Conservation (phyloP, 2,888 invertebrate species). For the Ditylenchus weischeri region DNA sequence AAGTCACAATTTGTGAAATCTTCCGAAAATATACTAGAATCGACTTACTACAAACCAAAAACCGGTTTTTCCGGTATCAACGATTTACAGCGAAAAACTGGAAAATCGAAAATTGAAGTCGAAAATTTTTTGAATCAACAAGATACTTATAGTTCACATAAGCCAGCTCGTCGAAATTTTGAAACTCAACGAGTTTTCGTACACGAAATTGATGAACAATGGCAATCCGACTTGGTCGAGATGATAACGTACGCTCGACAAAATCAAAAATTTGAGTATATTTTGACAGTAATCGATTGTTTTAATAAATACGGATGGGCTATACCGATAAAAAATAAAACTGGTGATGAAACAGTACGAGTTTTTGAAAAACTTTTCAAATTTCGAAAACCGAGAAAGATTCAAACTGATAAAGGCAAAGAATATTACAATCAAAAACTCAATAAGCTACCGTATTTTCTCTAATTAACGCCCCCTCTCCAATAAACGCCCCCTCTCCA, state of each 20-base stretch:
- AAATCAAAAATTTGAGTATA: constrained; percentile 36
- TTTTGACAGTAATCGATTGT: constrained; percentile 30
- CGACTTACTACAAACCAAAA: constrained; percentile 19
- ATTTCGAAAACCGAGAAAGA: constrained; percentile 37
- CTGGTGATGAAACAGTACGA: constrained; percentile 39
- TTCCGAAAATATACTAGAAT: not conserved
- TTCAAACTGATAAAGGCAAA: constrained; percentile 42
- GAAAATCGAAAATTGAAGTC: constrained; percentile 13
- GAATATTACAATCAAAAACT: constrained; percentile 39
- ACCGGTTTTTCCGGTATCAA: constrained; percentile 17
- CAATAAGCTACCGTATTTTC: too few species aligned
- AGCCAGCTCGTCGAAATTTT: constrained; percentile 37
- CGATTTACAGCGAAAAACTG: constrained; percentile 22
- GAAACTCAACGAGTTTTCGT: constrained; percentile 38
- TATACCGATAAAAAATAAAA: constrained; percentile 38
- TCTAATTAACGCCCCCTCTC: too few species aligned
- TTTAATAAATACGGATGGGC: constrained; percentile 41
- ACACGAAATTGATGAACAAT: constrained; percentile 38
- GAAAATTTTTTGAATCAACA: constrained; percentile 24
- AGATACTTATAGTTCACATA: constrained; percentile 40
- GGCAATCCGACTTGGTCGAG: constrained; percentile 44
- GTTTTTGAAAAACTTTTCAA: constrained; percentile 35
- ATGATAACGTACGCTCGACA: constrained; percentile 41
- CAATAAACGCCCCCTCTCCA: too few species aligned
- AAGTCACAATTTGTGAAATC: constrained; percentile 11